phyloP scores from a whole-genome alignment of 2,113 vertebrate genomes.

The Pachyramphus minor region DNA sequence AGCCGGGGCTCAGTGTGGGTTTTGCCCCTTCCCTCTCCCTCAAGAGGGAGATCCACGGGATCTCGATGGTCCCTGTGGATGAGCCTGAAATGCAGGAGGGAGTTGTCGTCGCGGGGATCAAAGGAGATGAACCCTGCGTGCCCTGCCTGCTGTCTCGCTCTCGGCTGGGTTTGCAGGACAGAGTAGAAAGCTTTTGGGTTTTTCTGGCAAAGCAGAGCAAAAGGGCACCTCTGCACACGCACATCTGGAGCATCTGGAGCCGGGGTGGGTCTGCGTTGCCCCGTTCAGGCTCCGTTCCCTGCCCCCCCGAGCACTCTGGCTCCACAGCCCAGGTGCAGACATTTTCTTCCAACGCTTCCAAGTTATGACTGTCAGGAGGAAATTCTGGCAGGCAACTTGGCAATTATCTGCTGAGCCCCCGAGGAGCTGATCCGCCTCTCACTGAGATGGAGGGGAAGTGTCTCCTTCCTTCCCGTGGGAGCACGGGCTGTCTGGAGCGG shows the following conservation, averaged over 20 bases:
- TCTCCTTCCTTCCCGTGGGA: not conserved
- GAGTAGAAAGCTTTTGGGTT: not conserved
- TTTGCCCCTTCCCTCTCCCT: not conserved
- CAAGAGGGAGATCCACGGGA: too few species aligned
- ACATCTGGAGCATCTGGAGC: not conserved
- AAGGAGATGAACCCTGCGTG: not conserved
- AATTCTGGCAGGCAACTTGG: conserved; percentile 43
- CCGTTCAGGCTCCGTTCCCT: not conserved
- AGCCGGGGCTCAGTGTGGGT: accelerated
- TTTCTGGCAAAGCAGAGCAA: not conserved
- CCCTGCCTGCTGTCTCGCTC: not conserved
- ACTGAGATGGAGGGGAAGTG: not conserved
- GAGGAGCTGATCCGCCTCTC: conserved; percentile 17
- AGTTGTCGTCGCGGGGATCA: not conserved
- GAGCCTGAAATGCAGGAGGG: not conserved
- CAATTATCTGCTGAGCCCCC: not conserved
- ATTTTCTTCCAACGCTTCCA: conserved; percentile 25
- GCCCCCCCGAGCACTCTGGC: not conserved
- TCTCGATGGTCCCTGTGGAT: accelerated
- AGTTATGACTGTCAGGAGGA: conserved; percentile 23
- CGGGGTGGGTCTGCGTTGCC: not conserved
- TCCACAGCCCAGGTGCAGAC: not conserved
- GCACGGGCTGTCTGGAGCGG: not conserved
- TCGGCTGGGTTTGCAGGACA: not conserved
- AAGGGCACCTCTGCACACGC: accelerated